phyloP scores from a whole-genome alignment of 1,140 invertebrate genomes.

The Pararge aegeria region DNA sequence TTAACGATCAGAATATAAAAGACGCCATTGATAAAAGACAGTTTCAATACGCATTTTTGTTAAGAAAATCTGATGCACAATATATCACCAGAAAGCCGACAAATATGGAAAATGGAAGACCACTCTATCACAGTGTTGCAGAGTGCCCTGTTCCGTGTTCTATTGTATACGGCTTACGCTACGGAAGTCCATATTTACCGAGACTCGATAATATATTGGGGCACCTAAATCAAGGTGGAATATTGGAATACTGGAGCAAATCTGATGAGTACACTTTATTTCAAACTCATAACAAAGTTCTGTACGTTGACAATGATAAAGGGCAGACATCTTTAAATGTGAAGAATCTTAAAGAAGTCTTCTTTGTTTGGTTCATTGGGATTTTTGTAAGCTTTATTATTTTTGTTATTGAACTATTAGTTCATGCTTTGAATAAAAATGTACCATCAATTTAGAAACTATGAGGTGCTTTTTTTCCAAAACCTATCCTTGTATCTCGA shows the following conservation, averaged over 20 bases:
- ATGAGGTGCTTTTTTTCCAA: no score
- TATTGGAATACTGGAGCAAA: constrained; percentile 55
- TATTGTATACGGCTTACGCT: constrained; percentile 60
- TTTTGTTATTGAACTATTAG: constrained; percentile 46
- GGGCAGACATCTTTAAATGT: constrained; percentile 49
- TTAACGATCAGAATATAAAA: constrained; percentile 57
- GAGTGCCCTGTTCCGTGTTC: constrained; percentile 67
- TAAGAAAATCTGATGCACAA: constrained; percentile 55
- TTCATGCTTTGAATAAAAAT: neutral
- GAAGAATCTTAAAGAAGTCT: constrained; percentile 53
- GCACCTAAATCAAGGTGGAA: constrained; percentile 59
- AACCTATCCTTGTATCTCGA: no score
- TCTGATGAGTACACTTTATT: constrained; percentile 48
- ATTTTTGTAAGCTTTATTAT: constrained; percentile 39
- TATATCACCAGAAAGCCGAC: constrained; percentile 49
- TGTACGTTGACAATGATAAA: constrained; percentile 47
- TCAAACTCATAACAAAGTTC: constrained; percentile 29
- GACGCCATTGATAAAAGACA: constrained; percentile 50
- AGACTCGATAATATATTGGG: constrained; percentile 51
- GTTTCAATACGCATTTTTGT: constrained; percentile 57
- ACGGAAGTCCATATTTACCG: constrained; percentile 65
- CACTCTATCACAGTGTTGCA: constrained; percentile 51
- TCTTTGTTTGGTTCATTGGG: constrained; percentile 51
- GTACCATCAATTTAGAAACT: no score
- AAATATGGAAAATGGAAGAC: constrained; percentile 56